Percentiles rank a stretch among this genome's conserved stretches.
Evolutionary conservation across 2,797 vertebrate genomes (phyloP).

Genomic region (Echeneis naucrates): DNA sequence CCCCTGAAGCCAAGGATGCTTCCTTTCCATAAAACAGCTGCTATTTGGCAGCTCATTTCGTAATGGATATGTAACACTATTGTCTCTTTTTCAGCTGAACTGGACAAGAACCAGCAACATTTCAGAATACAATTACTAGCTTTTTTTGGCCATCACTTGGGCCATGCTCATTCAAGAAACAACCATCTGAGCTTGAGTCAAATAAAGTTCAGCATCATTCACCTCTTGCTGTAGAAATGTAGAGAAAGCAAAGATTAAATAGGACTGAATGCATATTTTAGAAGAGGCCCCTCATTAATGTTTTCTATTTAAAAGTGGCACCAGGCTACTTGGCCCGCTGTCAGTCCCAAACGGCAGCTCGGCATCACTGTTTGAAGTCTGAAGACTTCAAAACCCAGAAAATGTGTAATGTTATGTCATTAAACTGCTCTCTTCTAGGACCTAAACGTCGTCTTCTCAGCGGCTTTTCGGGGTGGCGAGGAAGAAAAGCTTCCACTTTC

Average conservation of each 20-base stretch:
- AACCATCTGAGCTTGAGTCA: constrained; percentile 54
- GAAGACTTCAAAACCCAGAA: constrained; percentile 47
- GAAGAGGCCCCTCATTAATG: constrained; percentile 62
- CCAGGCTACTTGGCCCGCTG: constrained; percentile 40
- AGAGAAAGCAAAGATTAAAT: constrained; percentile 62
- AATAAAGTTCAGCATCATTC: constrained; percentile 66
- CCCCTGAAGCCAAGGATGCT: constrained; percentile 27
- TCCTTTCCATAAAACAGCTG: constrained; percentile 44
- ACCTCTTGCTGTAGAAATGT: constrained; percentile 36
- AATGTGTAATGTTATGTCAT: constrained; percentile 44
- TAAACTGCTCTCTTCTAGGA: constrained; percentile 31
- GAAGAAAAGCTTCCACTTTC: constrained; percentile 2
- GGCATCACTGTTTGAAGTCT: constrained; percentile 53
- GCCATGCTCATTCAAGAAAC: constrained; percentile 43
- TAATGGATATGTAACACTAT: constrained; percentile 44
- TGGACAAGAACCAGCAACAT: constrained; percentile 51
- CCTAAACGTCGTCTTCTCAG: constrained; percentile 11
- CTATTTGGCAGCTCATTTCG: constrained; percentile 48
- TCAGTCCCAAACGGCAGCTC: constrained; percentile 51
- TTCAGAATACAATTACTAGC: constrained; percentile 63
- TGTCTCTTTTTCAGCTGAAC: constrained; percentile 35
- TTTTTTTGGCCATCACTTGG: constrained; percentile 35
- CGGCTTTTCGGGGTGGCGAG: constrained; percentile 16
- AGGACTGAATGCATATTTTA: constrained; percentile 65
- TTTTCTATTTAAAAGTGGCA: constrained; percentile 66